These are phyloP conservation scores for Sebastiscus albofasciatus DNA, from an alignment of 2,797 vertebrate species.

Conservation along the genomic window DNA sequence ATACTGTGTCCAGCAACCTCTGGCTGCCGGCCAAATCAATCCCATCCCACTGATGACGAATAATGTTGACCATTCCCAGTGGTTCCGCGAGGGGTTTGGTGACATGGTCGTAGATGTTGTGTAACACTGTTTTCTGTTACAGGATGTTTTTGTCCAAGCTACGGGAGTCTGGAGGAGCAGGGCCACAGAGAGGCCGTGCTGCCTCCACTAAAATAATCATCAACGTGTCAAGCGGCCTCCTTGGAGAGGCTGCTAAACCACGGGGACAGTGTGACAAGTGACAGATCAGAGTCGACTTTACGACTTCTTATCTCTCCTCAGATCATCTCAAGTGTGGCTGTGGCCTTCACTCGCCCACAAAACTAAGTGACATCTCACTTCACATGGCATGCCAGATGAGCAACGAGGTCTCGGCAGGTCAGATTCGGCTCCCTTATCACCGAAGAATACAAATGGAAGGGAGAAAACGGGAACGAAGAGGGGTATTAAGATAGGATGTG, in stretches of 20 bases:
- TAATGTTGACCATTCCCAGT: constrained; percentile 15
- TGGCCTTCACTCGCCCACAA: constrained; percentile 18
- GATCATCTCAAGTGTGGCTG: constrained; percentile 27
- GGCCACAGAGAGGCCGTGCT: background rate
- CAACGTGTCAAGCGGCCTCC: constrained; percentile 27
- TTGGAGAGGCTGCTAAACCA: constrained; percentile 26
- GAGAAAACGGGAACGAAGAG: background rate
- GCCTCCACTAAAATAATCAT: constrained; percentile 40
- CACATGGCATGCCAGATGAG: constrained; percentile 10
- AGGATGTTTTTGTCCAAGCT: constrained; percentile 9
- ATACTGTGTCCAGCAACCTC: constrained; percentile 17
- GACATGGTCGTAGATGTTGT: constrained; percentile 19
- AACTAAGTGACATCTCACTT: constrained; percentile 44
- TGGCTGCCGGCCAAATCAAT: constrained; percentile 20
- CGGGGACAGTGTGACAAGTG: constrained; percentile 40
- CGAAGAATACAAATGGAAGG: background rate
- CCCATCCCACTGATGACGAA: constrained; percentile 32
- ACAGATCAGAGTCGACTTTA: constrained; percentile 37
- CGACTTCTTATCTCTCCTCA: constrained; percentile 15
- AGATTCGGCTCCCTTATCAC: background rate
- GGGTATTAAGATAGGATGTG: background rate
- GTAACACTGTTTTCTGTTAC: constrained; percentile 21
- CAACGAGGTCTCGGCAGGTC: constrained; percentile 10
- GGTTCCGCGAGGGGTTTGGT: constrained; percentile 12
- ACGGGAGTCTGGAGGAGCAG: constrained; percentile 5